Base-by-base conservation (phyloP, 2,888 invertebrate genomes). In the Tuta absoluta region DNA sequence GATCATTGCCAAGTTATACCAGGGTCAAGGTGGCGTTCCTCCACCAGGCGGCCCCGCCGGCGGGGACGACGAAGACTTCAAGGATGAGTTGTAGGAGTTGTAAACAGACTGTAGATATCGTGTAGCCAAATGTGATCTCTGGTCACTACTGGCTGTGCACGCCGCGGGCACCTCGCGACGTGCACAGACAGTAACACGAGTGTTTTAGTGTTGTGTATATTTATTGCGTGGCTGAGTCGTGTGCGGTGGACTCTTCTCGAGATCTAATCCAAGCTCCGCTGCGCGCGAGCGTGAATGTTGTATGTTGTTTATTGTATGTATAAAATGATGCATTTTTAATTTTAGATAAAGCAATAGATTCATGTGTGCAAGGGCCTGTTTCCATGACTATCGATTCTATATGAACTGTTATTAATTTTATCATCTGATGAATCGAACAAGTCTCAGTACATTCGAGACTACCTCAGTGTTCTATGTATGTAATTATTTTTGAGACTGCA, bases 1-100 rank as follows among this genome's bases (percentile, higher is more conserved):
- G 10, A 99, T 99, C 83, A 97, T 99, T 80, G 95, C 98, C 63
- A 99, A 99, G 91, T 91, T 99, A 72, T 99, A 99, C 90, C 97
- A 98, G 81, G 96, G 96, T 28, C 93, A 95, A 68, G 97, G 96
- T 21, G 96, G 95, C 24, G 94, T 94, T 14, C 96, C 96, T 19
- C 96, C 97, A 19, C 96, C 96, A 21, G 94, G 93, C 21, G 94
- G 93, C 21, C 94, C 93, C 53, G 94, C 93, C 53, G 94, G 93
- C 0, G 95, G 94, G 0, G 95, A 94, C 0, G 95, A 94, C 57
- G 95, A 94, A 58, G 95, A 96, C 78, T 94, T 96, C 82, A 97
- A 96, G 86, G 97, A 97, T 86, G 97, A 97, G 91, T 94, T 97
- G 93, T 97, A 94, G 91, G 76, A 76, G 41, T 41, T 41, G 41